Base-by-base conservation (phyloP, 2,113 vertebrate species). In the Piprites chloris region DNA sequence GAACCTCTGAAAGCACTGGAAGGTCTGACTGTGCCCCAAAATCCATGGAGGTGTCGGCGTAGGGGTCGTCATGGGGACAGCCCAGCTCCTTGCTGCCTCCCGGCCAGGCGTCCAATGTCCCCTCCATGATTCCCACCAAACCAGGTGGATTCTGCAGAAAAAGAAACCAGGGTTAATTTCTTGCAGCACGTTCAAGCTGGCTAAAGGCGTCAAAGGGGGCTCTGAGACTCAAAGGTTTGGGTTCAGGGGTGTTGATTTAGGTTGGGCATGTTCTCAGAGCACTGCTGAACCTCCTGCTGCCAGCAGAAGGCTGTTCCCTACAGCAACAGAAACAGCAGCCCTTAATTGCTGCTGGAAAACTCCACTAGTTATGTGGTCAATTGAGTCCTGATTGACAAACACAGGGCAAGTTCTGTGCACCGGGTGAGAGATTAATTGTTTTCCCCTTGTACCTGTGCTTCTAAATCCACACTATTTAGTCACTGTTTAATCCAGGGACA, bases 41-140 rank as follows among this genome's bases (percentile, higher is more conserved):
- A 37, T 9, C 1, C 1, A 97, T 11, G 11, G 97, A 96, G 30
- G 96, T 79, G 62, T 95, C 42, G 2, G 80, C 87, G 6, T 94
- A 97, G 72, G 96, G 88, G n/a, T 98, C 96, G 2, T 77, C 41
- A 0, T 26, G 37, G 58, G 23, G 73, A 52, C 7, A 12, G 0
- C 35, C 28, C 0, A 1, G 53, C 41, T 68, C 69, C 77, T 96
- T 26, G 1, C 92, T 85, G 23, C 62, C 59, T 58, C 82, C 71
- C 5, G 41, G 72, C 75, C 85, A 91, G 65, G 92, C 10, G 20
- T n/a, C 87, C 24, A 7, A 17, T 9, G 35, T 8, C 28, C 73
- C 77, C 55, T 96, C 89, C 97, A 98, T 94, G 55, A 35, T 37
- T 94, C 82, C 78, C n/a, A 20, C 74, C 75, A 71, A 41, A 72